phyloP scores from a whole-genome alignment of 2,113 vertebrate species.

The Limnothrissa miodon region DNA sequence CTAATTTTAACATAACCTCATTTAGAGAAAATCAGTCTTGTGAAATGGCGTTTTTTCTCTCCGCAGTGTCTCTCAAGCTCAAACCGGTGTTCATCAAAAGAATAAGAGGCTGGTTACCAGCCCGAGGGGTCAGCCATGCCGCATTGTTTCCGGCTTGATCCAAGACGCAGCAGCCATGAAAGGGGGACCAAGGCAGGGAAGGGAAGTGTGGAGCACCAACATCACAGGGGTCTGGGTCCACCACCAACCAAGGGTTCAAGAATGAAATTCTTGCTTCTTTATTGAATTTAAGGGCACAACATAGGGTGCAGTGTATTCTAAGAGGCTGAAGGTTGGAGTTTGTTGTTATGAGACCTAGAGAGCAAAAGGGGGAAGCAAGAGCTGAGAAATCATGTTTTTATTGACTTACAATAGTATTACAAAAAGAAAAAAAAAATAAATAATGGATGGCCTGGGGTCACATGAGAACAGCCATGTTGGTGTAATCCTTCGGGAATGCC shows the following conservation, averaged over 20 bases:
- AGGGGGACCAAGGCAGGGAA: not conserved
- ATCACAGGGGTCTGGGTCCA: conserved; percentile 54
- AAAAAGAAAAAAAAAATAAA: conserved; percentile 27
- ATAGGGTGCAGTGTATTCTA: conserved; percentile 78
- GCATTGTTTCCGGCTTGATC: not conserved
- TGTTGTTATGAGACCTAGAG: conserved; percentile 99
- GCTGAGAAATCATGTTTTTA: conserved; percentile 64
- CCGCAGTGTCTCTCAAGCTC: not conserved
- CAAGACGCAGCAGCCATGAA: not conserved
- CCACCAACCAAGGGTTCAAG: conserved; percentile 69
- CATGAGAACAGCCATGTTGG: conserved; percentile 64
- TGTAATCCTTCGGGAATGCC: conserved; percentile 56
- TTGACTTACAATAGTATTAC: conserved; percentile 45
- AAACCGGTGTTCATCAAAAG: not conserved
- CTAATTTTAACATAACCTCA: not conserved
- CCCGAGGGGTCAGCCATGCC: not conserved
- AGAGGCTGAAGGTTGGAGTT: conserved; percentile 95
- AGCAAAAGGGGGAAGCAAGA: conserved; percentile 86
- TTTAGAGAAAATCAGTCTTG: not conserved
- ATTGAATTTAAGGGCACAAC: conserved; percentile 61
- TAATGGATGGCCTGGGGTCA: conserved; percentile 58
- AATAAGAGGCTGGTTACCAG: not conserved
- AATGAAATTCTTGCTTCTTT: conserved; percentile 75
- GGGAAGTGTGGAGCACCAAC: conserved; percentile 43
- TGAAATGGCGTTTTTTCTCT: not conserved